Evolutionary conservation across 2,888 invertebrate genomes (phyloP).

Genomic region (Lasioglossum zephyrum): DNA sequence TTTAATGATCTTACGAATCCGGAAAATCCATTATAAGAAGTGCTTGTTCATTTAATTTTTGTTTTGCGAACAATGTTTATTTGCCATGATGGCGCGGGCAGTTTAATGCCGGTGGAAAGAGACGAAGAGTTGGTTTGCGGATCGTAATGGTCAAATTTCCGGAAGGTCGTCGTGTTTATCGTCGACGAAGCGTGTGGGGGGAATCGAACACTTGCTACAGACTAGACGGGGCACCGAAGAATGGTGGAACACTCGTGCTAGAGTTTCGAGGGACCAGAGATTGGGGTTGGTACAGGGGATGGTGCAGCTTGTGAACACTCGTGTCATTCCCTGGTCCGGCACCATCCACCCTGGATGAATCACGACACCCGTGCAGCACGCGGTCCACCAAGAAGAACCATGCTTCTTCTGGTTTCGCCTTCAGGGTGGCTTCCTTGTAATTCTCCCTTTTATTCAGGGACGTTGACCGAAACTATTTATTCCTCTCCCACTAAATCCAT

Average conservation of each 20-base stretch:
- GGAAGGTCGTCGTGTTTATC: conserved; percentile 31
- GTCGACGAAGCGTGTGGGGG: conserved; percentile 45
- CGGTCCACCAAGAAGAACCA: conserved; percentile 49
- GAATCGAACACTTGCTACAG: conserved; percentile 72
- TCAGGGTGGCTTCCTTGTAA: conserved; percentile 10
- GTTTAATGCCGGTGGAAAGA: not conserved
- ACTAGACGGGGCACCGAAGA: conserved; percentile 60
- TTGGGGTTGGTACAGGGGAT: conserved; percentile 71
- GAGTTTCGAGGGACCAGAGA: conserved; percentile 69
- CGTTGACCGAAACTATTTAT: not conserved
- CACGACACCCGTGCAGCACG: conserved; percentile 66
- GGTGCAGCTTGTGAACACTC: conserved; percentile 82
- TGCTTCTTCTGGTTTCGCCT: conserved; percentile 48
- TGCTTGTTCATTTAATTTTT: not conserved
- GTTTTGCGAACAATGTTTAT: too few species aligned
- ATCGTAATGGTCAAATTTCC: conserved; percentile 11
- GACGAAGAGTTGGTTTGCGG: not conserved
- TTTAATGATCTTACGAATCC: too few species aligned
- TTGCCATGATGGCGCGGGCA: too few species aligned
- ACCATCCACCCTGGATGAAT: conserved; percentile 78
- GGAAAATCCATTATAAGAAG: not conserved
- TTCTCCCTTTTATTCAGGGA: not conserved
- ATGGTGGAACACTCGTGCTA: conserved; percentile 72
- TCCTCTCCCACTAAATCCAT: not conserved
- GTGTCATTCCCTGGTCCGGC: conserved; percentile 81